Evolutionary conservation across 2,797 vertebrate genomes (phyloP), one percentile per base, ranked within the genome.

Genomic region (Nannoperca australis): DNA sequence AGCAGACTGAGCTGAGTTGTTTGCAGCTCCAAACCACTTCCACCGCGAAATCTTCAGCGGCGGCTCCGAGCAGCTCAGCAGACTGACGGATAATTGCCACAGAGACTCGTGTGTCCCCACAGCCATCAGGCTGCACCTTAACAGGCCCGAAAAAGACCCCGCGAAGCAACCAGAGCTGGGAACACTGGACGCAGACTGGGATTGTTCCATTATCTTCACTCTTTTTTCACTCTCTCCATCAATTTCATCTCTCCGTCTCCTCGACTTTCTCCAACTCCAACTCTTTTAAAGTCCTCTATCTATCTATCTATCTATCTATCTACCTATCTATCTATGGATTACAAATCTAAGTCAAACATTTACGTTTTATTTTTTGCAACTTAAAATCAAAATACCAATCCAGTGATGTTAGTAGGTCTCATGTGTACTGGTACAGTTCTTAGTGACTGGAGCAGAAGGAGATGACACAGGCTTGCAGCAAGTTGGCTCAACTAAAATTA

Each of bases 31-130:
- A 10, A 54, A 64, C 56, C 61, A 54, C 62, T 74, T 45, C 8
- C 32, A n/a, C 47, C 47, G 55, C 53, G 55, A 64, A 82, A 66
- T 30, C n/a, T 79, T 59, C n/a, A 64, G 75, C 85, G 20, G 79
- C 4, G 7, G 67, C 76, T 62, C 44, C 3, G 69, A 72, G 66
- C 59, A 6, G 64, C 73, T 83, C 82, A 62, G 84, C 60, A 78
- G 79, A 62, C 78, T 59, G 88, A 85, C 73, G 81, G 77, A 83
- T 92, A 90, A 93, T 93, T 90, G 82, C 91, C 82, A 85, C 51
- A 60, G 91, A 91, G 92, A 87, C 89, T 51, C 0, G 1, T 0
- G 53, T 50, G 83, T 85, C 88, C 85, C 90, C 78, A 61, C 83
- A 85, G 90, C 85, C 74, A 89, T 91, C 82, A 89, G 78, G 32